These are phyloP conservation scores for Labia minor DNA, from an alignment of 2,888 invertebrate genomes.

Conservation along the genomic window DNA sequence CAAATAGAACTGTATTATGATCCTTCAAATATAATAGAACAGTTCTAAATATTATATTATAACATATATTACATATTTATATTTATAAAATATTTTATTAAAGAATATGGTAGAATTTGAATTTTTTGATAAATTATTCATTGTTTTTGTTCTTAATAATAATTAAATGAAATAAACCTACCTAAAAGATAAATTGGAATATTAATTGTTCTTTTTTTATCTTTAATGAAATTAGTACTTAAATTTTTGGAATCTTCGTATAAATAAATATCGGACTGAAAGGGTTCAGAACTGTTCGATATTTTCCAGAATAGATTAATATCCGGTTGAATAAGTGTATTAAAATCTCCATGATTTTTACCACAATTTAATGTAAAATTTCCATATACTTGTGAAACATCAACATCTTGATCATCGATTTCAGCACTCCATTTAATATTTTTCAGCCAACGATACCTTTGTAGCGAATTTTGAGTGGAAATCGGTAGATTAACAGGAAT, in stretches of 20 bases:
- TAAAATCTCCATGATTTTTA: not conserved
- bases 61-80: no score
- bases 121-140: not conserved
- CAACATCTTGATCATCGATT: not conserved
- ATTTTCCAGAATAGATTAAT: not conserved
- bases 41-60: no score
- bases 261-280: not conserved
- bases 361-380: not conserved
- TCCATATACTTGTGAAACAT: not conserved
- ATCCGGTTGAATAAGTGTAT: not conserved
- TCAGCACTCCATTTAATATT: not conserved
- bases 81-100: no score
- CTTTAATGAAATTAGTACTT: not conserved
- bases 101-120: no score
- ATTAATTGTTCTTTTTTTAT: not conserved
- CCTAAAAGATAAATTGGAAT: constrained; percentile 1
- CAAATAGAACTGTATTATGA: not conserved
- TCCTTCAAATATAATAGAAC: no score
- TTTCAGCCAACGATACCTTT: not conserved
- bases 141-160: not conserved
- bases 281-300: not conserved
- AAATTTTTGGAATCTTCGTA: not conserved
- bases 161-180: not conserved
- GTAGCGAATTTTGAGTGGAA: not conserved
- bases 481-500: constrained; percentile 22